Conservation (phyloP, 2,888 invertebrate species). For the Drosophila histrio region DNA sequence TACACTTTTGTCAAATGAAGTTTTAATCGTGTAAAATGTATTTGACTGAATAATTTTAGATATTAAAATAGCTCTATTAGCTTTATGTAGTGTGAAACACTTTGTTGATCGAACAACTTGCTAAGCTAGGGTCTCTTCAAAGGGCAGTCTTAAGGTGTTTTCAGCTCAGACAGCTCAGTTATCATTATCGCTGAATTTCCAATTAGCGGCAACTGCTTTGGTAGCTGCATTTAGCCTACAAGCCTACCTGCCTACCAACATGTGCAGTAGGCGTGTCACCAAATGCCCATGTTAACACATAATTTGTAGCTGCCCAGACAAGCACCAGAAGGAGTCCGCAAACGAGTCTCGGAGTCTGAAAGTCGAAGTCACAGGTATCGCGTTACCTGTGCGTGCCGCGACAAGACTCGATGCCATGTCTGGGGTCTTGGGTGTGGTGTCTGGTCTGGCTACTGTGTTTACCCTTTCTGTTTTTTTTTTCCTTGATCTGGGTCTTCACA, state of each 20-base stretch:
- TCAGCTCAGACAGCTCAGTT: conserved; percentile 28
- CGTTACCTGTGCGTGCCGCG: conserved; percentile 52
- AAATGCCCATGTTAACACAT: conserved; percentile 71
- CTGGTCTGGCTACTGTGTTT: conserved; percentile 53
- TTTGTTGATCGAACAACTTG: conserved; percentile 2
- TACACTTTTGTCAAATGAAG: no score
- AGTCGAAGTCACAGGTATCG: conserved; percentile 45
- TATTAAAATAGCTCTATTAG: conserved; percentile 5
- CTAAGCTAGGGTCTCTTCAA: neutral
- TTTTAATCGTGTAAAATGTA: no score
- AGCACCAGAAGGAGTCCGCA: conserved; percentile 16
- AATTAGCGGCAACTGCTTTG: conserved; percentile 43
- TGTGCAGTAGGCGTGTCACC: conserved; percentile 60
- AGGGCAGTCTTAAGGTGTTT: conserved; percentile 21
- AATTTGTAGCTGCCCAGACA: conserved; percentile 63
- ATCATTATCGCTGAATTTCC: conserved; percentile 70
- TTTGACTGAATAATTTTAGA: no score
- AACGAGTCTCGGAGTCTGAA: conserved; percentile 8
- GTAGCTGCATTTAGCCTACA: conserved; percentile 1
- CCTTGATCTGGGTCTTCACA: conserved; percentile 19
- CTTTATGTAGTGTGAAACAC: conserved; percentile 15
- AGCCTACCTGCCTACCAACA: neutral
- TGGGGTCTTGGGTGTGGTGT: neutral
- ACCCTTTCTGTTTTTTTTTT: conserved; percentile 32
- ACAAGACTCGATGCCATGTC: neutral